Base-by-base conservation (phyloP, 2,797 vertebrate species). In the Enteromius radiatus region DNA sequence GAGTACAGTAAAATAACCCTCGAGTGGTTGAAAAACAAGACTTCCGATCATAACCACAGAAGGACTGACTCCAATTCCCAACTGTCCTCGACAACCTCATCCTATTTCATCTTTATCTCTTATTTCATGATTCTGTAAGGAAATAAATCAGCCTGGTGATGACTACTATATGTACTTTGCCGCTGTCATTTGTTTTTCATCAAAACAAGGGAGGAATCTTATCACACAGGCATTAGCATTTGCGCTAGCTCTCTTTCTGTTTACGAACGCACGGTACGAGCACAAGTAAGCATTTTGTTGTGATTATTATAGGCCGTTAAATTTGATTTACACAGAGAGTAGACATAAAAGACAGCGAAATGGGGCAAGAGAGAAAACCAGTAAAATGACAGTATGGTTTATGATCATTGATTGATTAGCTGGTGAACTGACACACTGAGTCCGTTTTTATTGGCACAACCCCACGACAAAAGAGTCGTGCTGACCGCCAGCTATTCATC, bases 371-470 rank as follows among this genome's bases (percentile, higher is more conserved):
- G 63, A 69, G 54, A 49, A 73, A 64, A 38, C 64, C 9, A 47
- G 67, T 81, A 68, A 80, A 76, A 79, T 80, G 84, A 85, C 69
- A 82, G 65, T 79, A 74, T 81, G 86, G 56, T 87, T 86, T 87
- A 83, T 78, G 74, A 76, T 38, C 71, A 68, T 68, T 88, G 88
- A 88, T 88, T 88, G 87, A 89, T 89, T 90, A 89, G 82, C 78
- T 78, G 33, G 83, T 43, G 65, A 83, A 88, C 47, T 84, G 83
- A 81, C 79, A 79, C 83, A 77, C 17, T 81, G 67, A 88, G 43
- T 65, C 5, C 74, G 80, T 67, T 84, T 61, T 89, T 86, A 81
- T 80, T 84, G 77, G 85, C 65, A 76, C 71, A 76, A 45, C 45
- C 74, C 67, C 87, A 85, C 56, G 61, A 78, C 78, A 75, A 78